Conservation (phyloP, 2,888 invertebrate species). For the Hermodice carunculata region DNA sequence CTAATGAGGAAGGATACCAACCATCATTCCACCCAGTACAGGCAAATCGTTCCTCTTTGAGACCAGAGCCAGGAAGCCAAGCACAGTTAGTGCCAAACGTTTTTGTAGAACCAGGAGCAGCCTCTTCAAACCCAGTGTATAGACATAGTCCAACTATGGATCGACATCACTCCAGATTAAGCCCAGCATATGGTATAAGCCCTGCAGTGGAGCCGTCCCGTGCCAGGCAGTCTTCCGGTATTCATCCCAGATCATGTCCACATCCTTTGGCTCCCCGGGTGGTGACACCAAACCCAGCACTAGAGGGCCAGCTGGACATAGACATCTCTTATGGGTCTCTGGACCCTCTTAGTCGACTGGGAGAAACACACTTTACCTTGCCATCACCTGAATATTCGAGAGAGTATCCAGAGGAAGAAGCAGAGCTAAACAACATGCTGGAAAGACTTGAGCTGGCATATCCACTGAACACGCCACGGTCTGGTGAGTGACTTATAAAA, state of each 20-base stretch:
- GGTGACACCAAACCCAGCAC: background rate
- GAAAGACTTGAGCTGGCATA: conserved; percentile 45
- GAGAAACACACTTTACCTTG: conserved; percentile 47
- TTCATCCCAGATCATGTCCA: background rate
- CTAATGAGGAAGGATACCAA: no score
- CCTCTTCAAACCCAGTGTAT: no score
- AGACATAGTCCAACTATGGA: no score
- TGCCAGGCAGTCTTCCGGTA: background rate
- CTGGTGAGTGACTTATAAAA: no score
- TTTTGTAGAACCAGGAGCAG: no score
- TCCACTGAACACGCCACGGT: conserved; percentile 43
- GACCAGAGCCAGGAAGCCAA: no score
- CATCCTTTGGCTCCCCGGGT: background rate
- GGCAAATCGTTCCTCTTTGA: no score
- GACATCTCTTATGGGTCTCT: background rate
- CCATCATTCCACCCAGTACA: no score
- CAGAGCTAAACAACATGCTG: conserved; percentile 47
- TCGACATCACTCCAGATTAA: no score
- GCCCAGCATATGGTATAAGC: no score
- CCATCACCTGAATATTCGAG: conserved; percentile 48
- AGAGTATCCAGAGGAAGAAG: conserved; percentile 49
- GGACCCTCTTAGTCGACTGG: conserved; percentile 11
- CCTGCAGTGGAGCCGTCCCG: no score
- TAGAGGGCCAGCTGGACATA: background rate
- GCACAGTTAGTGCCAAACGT: no score